Conservation (phyloP, 2,888 invertebrate genomes). For the Rhagium mordax region DNA sequence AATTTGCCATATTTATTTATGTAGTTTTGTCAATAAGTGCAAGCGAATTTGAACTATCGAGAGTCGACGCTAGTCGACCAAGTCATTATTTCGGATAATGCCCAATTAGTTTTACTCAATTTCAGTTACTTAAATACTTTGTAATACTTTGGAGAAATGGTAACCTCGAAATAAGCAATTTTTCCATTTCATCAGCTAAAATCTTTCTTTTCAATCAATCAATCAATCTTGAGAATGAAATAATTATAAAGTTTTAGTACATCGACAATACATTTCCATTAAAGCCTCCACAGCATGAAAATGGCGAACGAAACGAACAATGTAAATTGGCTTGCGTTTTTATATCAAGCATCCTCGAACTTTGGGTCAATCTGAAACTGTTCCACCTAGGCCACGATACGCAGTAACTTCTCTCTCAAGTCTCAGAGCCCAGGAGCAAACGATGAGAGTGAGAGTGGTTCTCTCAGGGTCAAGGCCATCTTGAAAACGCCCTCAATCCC, state of each 20-base stretch:
- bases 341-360: background rate
- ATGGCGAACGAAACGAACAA: background rate
- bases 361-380: conserved; percentile 8
- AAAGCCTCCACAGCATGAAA: background rate
- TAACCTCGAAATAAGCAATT: background rate
- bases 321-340: background rate
- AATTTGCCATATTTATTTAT: too few relatives aligned
- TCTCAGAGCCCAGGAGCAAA: background rate
- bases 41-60: too few relatives aligned
- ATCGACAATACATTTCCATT: background rate
- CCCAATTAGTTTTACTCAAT: too few relatives aligned
- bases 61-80: too few relatives aligned
- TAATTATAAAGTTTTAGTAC: background rate
- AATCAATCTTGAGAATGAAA: background rate
- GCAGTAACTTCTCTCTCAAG: conserved; percentile 10
- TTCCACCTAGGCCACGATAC: conserved; percentile 16
- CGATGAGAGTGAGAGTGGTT: conserved; percentile 30
- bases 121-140: background rate
- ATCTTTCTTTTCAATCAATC: too few relatives aligned
- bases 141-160: background rate
- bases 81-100: too few relatives aligned
- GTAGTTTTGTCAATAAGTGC: too few relatives aligned
- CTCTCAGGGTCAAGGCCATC: conserved; percentile 33
- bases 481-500: conserved; percentile 20
- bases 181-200: background rate